These are phyloP conservation scores for Dugesia japonica DNA, from an alignment of 2,888 invertebrate species.

Conservation along the genomic window DNA sequence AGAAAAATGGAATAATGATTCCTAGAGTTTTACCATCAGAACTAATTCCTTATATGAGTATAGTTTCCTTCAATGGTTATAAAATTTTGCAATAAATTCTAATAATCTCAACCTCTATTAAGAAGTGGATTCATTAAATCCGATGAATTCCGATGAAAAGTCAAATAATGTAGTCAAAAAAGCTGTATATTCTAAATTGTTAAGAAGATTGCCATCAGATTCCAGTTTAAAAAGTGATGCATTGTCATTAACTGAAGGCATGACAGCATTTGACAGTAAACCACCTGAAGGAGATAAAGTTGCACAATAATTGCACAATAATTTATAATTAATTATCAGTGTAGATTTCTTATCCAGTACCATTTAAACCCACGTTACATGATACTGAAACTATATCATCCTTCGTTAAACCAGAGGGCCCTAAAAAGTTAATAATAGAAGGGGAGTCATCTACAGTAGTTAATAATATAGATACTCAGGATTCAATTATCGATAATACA, in stretches of 20 bases:
- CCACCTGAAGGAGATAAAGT: conserved; percentile 7
- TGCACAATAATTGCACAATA: not conserved
- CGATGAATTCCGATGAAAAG: not conserved
- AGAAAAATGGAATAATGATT: not conserved
- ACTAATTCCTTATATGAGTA: not conserved
- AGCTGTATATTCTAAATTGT: not conserved
- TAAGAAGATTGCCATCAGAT: not conserved
- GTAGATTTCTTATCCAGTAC: not conserved
- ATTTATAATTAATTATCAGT: not conserved
- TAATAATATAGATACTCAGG: too few relatives aligned
- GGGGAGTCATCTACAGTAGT: not conserved
- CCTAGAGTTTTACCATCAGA: not conserved
- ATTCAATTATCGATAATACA: too few relatives aligned
- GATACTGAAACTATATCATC: not conserved
- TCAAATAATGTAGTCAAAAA: not conserved
- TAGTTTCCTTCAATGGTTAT: not conserved
- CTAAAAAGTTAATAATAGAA: not conserved
- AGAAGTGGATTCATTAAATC: not conserved
- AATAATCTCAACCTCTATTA: not conserved
- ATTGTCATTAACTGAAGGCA: conserved; percentile 4
- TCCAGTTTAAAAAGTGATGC: conserved; percentile 1
- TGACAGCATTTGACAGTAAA: conserved; percentile 5
- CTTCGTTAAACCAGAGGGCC: not conserved
- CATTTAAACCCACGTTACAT: not conserved
- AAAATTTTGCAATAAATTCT: not conserved